Base-by-base conservation (phyloP, 2,888 invertebrate genomes). In the Coelopa pilipes region DNA sequence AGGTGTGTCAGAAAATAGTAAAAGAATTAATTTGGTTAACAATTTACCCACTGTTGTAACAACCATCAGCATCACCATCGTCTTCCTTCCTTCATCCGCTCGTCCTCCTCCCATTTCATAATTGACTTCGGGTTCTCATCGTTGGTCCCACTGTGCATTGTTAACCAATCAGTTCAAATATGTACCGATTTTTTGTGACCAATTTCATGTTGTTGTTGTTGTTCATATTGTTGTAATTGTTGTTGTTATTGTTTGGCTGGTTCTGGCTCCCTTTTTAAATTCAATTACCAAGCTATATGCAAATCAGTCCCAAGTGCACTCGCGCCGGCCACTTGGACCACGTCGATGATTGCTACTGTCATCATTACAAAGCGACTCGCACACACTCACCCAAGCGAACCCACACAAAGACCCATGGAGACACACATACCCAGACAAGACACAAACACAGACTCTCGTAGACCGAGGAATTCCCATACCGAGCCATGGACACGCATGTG, bases 241-340 rank as follows among this genome's bases (percentile, higher is more conserved):
- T 34, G 34, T 34, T 34, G 34, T 34, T 34, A 34, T 34, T 34
- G 34, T 34, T 34, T 34, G 62, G 62, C 34, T 62, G 62, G 13
- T 45, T 57, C n/a, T 70, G 50, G 50, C 34, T 70, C 50, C 50
- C 50, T 70, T 70, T 60, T 82, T 81, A 82, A 82, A 83, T 82
- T 82, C 83, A 83, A 83, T 83, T 82, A 83, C 83, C 82, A 81
- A 83, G 83, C 50, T 82, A 83, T 82, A 82, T 82, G 83, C 83
- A 82, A 82, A 82, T 82, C 82, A 82, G 82, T 82, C 79, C 81
- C 77, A 81, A 82, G 83, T 80, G 81, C 81, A 83, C 82, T 83
- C 81, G 80, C 82, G 17, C 12, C 70, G 49, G 62, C 63, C 70
- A 70, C 50, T 62, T 81, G 76, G 78, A 81, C 79, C 77, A 76